Conservation (phyloP, 2,888 invertebrate species). For the Ethmia dodecea region DNA sequence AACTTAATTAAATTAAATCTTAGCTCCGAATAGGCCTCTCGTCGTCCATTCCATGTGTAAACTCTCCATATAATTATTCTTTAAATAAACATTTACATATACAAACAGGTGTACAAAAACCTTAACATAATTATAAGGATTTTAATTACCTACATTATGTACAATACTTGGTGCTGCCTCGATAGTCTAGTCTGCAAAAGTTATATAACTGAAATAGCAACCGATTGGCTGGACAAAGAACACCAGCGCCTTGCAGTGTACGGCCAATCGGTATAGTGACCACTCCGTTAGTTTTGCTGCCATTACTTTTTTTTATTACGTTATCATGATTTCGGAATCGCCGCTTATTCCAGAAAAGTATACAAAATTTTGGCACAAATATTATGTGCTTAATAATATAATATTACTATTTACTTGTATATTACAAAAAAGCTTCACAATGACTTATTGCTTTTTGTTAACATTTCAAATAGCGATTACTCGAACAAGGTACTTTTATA, state of each 20-base stretch:
- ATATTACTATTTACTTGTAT: conserved; percentile 31
- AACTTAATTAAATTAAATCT: conserved; percentile 49
- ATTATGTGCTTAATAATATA: conserved; percentile 50
- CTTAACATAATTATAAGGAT: conserved; percentile 57
- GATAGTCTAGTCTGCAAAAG: conserved; percentile 20
- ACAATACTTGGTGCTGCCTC: conserved; percentile 55
- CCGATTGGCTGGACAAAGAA: conserved; percentile 13
- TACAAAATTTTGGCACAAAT: conserved; percentile 56
- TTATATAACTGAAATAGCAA: conserved; percentile 23
- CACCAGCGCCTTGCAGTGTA: conserved; percentile 5
- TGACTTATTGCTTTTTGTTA: conserved; percentile 59
- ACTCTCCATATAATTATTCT: conserved; percentile 48
- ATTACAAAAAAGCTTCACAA: conserved; percentile 59
- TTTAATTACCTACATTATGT: conserved; percentile 59
- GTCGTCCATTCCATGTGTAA: conserved; percentile 38
- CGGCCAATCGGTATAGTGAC: conserved; percentile 23
- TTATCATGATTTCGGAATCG: conserved; percentile 35
- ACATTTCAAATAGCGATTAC: conserved; percentile 16
- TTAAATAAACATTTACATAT: conserved; percentile 73
- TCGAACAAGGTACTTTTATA: not conserved
- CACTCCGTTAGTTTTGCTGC: conserved; percentile 17
- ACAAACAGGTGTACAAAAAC: conserved; percentile 69
- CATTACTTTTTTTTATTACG: conserved; percentile 14
- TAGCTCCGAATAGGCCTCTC: conserved; percentile 56
- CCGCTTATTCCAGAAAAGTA: too few species aligned